Conservation (phyloP, 2,888 invertebrate species). For the Gryllus longicercus region DNA sequence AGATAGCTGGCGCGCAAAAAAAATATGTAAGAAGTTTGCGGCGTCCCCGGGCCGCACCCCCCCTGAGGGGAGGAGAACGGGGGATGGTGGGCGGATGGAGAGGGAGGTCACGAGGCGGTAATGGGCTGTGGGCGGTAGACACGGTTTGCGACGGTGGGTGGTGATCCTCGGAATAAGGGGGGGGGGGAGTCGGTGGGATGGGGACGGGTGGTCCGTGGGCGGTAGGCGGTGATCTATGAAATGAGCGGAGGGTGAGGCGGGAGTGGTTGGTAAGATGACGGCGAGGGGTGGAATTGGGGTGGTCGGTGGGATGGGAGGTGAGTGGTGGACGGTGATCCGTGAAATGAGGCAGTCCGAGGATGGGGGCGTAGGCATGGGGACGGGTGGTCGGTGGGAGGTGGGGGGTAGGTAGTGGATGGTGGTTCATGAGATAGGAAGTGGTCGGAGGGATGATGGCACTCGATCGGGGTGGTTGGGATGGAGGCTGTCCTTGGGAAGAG, state of each 20-base stretch:
- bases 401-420: not conserved
- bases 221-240: not conserved
- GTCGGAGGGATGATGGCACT: not conserved
- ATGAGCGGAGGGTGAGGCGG: not conserved
- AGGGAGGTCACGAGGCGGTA: not conserved
- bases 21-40: conserved; percentile 8
- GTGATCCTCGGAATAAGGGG: not conserved
- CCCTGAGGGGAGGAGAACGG: not conserved
- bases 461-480: not conserved
- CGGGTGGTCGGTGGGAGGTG: not conserved
- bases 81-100: not conserved
- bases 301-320: too few species aligned
- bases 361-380: too few species aligned
- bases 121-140: not conserved
- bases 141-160: not conserved
- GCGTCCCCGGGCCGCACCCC: not conserved
- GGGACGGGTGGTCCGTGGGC: not conserved
- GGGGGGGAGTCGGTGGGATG: not conserved
- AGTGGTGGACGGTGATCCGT: too few species aligned
- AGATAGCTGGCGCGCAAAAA: not conserved
- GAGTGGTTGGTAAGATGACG: not conserved
- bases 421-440: not conserved
- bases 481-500: not conserved
- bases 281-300: not conserved
- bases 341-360: too few species aligned